Conservation (phyloP, 2,888 invertebrate species). For the Busseola fusca region DNA sequence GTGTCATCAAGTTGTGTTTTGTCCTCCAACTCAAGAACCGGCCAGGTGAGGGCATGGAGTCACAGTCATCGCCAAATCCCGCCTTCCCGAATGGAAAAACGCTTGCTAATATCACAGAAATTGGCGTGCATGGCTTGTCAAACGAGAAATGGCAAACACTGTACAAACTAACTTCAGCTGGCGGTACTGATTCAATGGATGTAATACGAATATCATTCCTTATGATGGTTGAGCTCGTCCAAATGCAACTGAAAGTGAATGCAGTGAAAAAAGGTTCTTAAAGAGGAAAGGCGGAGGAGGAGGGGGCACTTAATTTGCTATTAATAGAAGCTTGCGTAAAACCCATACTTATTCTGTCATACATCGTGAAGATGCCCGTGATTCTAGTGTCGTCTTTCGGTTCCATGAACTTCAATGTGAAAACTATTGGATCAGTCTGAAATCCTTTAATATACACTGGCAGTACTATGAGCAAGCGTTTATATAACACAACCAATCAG, state of each 20-base stretch:
- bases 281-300: too few species aligned
- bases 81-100: constrained; percentile 55
- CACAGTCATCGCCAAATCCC: constrained; percentile 71
- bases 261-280: constrained; percentile 63
- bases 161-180: constrained; percentile 19
- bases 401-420: constrained; percentile 42
- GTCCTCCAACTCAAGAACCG: constrained; percentile 72
- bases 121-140: constrained; percentile 70
- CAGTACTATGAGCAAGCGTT: constrained; percentile 44
- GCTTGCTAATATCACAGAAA: constrained; percentile 73
- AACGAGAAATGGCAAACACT: constrained; percentile 56
- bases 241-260: constrained; percentile 53
- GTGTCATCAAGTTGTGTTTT: constrained; percentile 62
- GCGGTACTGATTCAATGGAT: constrained; percentile 20
- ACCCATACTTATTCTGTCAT: constrained; percentile 52
- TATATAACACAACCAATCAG: constrained; percentile 65
- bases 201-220: constrained; percentile 41
- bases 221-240: constrained; percentile 33
- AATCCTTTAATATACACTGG: constrained; percentile 67
- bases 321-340: constrained; percentile 61
- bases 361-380: constrained; percentile 60
- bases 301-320: constrained; percentile 70
- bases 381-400: constrained; percentile 70
- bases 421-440: constrained; percentile 47
- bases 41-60: constrained; percentile 66